Evolutionary conservation across 2,888 invertebrate species (phyloP), one percentile per base, ranked within the genome.

Genomic region (Acleris holmiana): DNA sequence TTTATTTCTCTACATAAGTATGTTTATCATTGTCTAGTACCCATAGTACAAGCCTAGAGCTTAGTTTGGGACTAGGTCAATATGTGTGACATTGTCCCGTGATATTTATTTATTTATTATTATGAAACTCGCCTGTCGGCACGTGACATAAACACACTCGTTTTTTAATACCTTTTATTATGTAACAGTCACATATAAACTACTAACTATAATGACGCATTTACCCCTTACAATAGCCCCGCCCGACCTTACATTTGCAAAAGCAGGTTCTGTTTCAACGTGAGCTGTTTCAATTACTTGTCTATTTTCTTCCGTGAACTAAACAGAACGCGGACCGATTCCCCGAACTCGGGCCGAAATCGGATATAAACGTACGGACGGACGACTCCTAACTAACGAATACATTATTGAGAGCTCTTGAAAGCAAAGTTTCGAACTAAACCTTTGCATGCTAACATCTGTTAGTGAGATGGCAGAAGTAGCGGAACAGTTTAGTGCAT

Each of bases 331-430:
- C 4, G 35, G 29, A 29, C 29, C 54, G 54, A 54, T 54, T 18
- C 41, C 29, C n/a, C n/a, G 17, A 44, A 44, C 44, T 44, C 44
- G 15, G 44, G 7, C n/a, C n/a, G 17, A 7, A 44, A 44, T n/a
- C 44, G 44, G 15, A 44, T n/a, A 17, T n/a, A 44, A 44, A 44
- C 41, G 41, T 15, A 41, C 44, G 44, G n/a, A 44, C 55, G 55
- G 55, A 55, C 55, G 40, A 21, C n/a, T 55, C 23, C 41, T 5
- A 55, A 44, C 55, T 55, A 55, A 55, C 23, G 55, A 55, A 55
- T 55, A 23, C 55, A 55, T 55, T 55, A 55, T 44, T 55, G 55
- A 55, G 23, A 55, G 55, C 55, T 55, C 41, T 55, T 44, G 55
- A 44, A 44, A 55, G 55, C 55, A 55, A 55, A 55, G 55, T 55